Evolutionary conservation across 2,888 invertebrate genomes (phyloP).

Genomic region (Incurvaria masculella): DNA sequence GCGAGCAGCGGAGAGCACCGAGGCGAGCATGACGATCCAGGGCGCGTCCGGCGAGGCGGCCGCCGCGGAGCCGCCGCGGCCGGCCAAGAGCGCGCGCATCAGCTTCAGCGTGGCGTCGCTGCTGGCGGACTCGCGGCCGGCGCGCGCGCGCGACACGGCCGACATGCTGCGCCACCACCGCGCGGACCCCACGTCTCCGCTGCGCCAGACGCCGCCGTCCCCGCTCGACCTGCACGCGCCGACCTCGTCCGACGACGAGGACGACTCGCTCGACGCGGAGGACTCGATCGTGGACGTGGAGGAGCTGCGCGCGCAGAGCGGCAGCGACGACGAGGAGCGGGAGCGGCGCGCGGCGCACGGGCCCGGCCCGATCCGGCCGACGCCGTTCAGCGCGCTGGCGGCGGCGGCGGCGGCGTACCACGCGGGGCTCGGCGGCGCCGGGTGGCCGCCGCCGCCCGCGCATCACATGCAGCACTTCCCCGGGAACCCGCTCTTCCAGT

Average conservation of each 20-base stretch:
- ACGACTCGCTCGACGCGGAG: slow-evolving; percentile 66
- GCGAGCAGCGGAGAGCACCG: slow-evolving; percentile 36
- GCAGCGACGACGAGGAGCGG: slow-evolving; percentile 43
- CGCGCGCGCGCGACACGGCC: slow-evolving; percentile 36
- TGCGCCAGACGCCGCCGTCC: slow-evolving; percentile 47
- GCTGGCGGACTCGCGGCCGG: slow-evolving; percentile 75
- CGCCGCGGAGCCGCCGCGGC: slow-evolving; percentile 49
- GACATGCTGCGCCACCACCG: slow-evolving; percentile 52
- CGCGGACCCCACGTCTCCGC: slow-evolving; percentile 47
- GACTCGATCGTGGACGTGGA: slow-evolving; percentile 77
- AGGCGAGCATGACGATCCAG: slow-evolving; percentile 68
- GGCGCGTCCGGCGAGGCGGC: slow-evolving; percentile 53
- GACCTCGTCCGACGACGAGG: slow-evolving; percentile 59
- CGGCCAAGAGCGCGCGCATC: slow-evolving; percentile 61
- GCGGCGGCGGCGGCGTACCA: slow-evolving; percentile 66
- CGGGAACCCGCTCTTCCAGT: slow-evolving; percentile 63
- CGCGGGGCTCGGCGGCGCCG: slow-evolving; percentile 58
- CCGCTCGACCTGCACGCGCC: slow-evolving; percentile 48
- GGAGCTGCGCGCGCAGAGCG: slow-evolving; percentile 57
- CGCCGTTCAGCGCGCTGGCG: slow-evolving; percentile 70
- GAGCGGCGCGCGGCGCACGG: slow-evolving; percentile 31
- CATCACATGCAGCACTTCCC: slow-evolving; percentile 59
- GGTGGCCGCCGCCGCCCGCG: slow-evolving; percentile 53
- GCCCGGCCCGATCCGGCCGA: slow-evolving; percentile 67
- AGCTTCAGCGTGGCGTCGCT: slow-evolving; percentile 89